These are phyloP conservation scores for Taxidea taxus DNA, from an alignment of 2,113 vertebrate genomes.

Conservation along the genomic window DNA sequence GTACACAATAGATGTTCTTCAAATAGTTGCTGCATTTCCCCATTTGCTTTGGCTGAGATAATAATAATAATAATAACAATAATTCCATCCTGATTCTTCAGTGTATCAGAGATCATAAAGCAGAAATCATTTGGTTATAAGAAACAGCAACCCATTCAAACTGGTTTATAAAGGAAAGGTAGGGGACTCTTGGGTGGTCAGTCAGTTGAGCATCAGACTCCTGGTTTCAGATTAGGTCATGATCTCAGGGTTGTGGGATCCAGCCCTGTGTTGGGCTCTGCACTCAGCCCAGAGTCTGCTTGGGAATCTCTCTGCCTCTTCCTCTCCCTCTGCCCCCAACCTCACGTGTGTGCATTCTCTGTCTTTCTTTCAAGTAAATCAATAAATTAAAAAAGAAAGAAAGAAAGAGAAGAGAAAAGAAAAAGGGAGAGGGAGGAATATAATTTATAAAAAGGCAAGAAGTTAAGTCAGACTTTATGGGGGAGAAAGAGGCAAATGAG, in stretches of 20 bases:
- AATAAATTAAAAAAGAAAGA: neutral
- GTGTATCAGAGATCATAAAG: neutral
- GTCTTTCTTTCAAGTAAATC: neutral
- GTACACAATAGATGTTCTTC: neutral
- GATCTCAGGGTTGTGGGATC: neutral
- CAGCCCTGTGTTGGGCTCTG: neutral
- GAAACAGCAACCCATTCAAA: neutral
- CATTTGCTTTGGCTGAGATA: neutral
- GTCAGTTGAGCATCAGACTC: neutral
- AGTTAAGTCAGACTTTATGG: neutral
- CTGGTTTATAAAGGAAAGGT: neutral
- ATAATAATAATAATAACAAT: neutral
- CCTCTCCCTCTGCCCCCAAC: neutral
- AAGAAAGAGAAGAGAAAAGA: rapidly evolving
- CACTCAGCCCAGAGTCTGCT: neutral
- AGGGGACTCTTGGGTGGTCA: neutral
- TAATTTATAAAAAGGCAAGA: neutral
- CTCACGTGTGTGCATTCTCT: neutral
- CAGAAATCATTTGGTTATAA: neutral
- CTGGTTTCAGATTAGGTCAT: neutral
- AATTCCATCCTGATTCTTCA: neutral
- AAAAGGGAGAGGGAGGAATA: neutral
- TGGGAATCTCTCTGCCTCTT: neutral
- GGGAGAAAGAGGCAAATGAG: neutral
- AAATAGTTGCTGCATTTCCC: neutral